Conservation (phyloP, 92 coral and sea anemone species). For the Desmophyllum pertusum region DNA sequence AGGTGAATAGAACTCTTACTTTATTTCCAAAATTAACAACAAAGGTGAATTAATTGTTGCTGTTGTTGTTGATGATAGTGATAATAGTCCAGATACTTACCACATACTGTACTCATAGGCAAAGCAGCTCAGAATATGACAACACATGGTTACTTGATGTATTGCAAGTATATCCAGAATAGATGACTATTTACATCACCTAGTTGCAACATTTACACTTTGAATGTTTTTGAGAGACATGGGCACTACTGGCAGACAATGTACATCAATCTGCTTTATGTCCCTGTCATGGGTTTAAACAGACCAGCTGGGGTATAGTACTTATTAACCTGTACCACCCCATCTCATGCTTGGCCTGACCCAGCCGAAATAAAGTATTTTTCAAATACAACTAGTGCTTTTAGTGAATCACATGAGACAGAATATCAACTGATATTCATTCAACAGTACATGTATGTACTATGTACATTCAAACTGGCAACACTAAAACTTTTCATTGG, state of each 20-base stretch:
- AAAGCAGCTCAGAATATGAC: background rate
- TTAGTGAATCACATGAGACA: background rate
- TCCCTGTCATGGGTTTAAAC: constrained; percentile 98
- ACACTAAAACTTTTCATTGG: background rate
- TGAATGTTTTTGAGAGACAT: constrained; percentile 40
- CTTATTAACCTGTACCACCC: constrained; percentile 65
- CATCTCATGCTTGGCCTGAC: constrained; percentile 88
- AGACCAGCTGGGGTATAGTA: constrained; percentile 86
- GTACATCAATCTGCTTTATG: background rate
- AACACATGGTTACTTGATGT: background rate
- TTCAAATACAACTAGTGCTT: background rate
- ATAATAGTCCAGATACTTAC: background rate
- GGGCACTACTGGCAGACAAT: constrained; percentile 30
- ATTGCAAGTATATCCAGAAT: background rate
- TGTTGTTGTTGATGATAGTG: constrained; percentile 1
- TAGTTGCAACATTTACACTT: background rate
- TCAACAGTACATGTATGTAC: background rate
- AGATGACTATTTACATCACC: background rate
- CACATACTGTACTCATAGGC: background rate
- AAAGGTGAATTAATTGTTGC: background rate
- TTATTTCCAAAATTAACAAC: background rate
- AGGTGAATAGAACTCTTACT: background rate
- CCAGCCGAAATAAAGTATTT: constrained; percentile 79
- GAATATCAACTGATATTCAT: background rate
- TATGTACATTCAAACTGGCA: background rate